phyloP scores from a whole-genome alignment of 1,140 invertebrate species.

The Platyura marginata region DNA sequence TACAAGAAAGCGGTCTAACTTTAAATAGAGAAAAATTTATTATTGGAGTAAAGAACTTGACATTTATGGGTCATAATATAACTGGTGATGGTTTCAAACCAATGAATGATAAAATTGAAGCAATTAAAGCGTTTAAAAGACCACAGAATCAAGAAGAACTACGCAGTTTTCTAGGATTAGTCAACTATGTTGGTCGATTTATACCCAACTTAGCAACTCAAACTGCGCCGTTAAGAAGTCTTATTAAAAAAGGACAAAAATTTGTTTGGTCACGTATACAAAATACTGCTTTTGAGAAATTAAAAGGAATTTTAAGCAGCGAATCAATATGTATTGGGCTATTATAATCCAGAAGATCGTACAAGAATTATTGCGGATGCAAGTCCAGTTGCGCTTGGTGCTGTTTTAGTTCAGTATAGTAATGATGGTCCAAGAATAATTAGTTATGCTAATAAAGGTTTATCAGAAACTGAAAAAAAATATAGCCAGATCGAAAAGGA shows the following conservation, averaged over 20 bases:
- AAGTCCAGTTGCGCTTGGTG: conserved; percentile 22
- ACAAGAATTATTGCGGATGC: conserved; percentile 25
- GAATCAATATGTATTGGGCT: conserved; percentile 7
- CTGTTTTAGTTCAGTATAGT: conserved; percentile 2
- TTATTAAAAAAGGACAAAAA: conserved; percentile 7
- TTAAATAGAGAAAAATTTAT: conserved; percentile 12
- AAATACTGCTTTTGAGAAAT: conserved; percentile 3
- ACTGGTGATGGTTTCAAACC: conserved; percentile 9
- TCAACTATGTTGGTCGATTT: conserved; percentile 13
- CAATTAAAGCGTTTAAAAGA: conserved; percentile 6
- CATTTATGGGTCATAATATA: conserved; percentile 13
- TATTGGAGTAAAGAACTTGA: conserved; percentile 9
- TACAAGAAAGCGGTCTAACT: conserved; percentile 7
- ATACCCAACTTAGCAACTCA: conserved; percentile 14
- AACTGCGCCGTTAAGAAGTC: conserved; percentile 11
- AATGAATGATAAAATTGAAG: conserved; percentile 5
- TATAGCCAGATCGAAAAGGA: conserved; percentile 24
- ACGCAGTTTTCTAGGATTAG: conserved; percentile 13
- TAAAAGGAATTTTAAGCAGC: conserved; percentile 7
- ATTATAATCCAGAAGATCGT: conserved; percentile 10
- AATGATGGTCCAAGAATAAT: background rate
- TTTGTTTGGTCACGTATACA: conserved; percentile 5
- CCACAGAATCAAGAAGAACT: conserved; percentile 11
- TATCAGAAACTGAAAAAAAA: conserved; percentile 16
- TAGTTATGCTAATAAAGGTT: conserved; percentile 9